phyloP scores from a whole-genome alignment of 2,888 invertebrate genomes.

The Eudemis profundana region DNA sequence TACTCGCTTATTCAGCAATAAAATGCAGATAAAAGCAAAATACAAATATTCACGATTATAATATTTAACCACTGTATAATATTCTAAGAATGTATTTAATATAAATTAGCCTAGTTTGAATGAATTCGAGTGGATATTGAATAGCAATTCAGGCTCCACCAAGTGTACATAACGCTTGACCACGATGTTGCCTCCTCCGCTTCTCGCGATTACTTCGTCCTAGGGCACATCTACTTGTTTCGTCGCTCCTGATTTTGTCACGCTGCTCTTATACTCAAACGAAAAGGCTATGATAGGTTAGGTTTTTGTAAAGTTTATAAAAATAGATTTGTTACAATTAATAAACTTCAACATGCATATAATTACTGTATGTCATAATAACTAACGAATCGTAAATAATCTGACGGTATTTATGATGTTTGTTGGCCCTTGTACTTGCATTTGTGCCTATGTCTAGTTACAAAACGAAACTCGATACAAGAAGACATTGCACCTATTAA shows the following conservation, averaged over 20 bases:
- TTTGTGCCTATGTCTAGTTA: slow-evolving; percentile 29
- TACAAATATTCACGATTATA: slow-evolving; percentile 38
- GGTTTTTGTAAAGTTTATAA: slow-evolving; percentile 29
- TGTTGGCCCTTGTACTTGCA: slow-evolving; percentile 17
- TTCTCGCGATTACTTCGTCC: background rate
- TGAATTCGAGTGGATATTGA: slow-evolving; percentile 31
- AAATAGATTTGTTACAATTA: slow-evolving; percentile 24
- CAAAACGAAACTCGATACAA: slow-evolving; percentile 23
- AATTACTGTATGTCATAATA: slow-evolving; percentile 14
- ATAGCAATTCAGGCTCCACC: slow-evolving; percentile 32
- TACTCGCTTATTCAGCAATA: slow-evolving; percentile 23
- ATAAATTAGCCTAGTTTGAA: slow-evolving; percentile 29
- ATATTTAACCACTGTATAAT: slow-evolving; percentile 39
- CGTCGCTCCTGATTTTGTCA: background rate
- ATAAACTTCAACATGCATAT: slow-evolving; percentile 19
- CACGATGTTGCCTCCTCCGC: background rate
- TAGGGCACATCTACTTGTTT: background rate
- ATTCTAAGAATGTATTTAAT: slow-evolving; percentile 38
- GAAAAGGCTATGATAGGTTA: background rate
- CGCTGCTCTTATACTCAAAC: background rate
- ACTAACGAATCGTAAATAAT: slow-evolving; percentile 2
- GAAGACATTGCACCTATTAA: slow-evolving; percentile 31
- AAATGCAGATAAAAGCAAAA: slow-evolving; percentile 38
- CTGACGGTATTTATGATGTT: slow-evolving; percentile 9
- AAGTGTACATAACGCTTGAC: slow-evolving; percentile 11